Percentiles rank a stretch among this genome's conserved stretches.
phyloP scores from a whole-genome alignment of 2,797 vertebrate genomes.

The Atherinosoma microstoma region DNA sequence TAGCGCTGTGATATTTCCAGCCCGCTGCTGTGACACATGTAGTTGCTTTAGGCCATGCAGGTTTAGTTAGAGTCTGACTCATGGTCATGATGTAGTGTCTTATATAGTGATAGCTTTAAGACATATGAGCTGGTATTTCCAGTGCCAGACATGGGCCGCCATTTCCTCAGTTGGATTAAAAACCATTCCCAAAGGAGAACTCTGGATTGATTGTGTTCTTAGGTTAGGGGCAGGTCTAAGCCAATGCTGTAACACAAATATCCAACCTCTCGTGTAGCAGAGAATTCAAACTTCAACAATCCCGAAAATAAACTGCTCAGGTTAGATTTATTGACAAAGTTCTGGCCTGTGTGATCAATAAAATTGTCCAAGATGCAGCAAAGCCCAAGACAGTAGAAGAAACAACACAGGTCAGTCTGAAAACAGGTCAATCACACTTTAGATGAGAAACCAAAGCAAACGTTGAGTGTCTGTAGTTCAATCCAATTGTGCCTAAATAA shows the following conservation, averaged over 20 bases:
- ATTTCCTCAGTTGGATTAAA: constrained; percentile 70
- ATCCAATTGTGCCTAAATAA: background rate
- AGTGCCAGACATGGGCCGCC: constrained; percentile 58
- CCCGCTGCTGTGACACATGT: constrained; percentile 73
- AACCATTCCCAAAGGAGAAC: constrained; percentile 64
- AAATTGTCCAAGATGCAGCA: constrained; percentile 11
- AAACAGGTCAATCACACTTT: background rate
- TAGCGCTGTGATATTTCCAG: constrained; percentile 74
- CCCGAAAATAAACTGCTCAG: constrained; percentile 20
- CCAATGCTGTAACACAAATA: constrained; percentile 45
- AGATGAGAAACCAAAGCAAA: background rate
- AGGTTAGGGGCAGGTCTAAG: constrained; percentile 53
- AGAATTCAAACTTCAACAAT: constrained; percentile 26
- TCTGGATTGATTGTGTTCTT: constrained; percentile 71
- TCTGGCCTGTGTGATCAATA: constrained; percentile 20
- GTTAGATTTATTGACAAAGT: constrained; percentile 33
- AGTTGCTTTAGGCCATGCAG: constrained; percentile 75
- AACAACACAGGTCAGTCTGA: background rate
- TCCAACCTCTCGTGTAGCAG: constrained; percentile 42
- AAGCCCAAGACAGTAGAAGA: background rate
- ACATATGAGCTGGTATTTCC: constrained; percentile 77
- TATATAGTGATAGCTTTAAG: constrained; percentile 75
- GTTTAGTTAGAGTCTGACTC: constrained; percentile 81
- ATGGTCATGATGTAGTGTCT: constrained; percentile 80
- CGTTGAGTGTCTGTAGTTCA: constrained; percentile 1